Evolutionary conservation across 37 sponge, comb jelly and placozoan species (phyloP).

Genomic region (Eunapius fragilis): DNA sequence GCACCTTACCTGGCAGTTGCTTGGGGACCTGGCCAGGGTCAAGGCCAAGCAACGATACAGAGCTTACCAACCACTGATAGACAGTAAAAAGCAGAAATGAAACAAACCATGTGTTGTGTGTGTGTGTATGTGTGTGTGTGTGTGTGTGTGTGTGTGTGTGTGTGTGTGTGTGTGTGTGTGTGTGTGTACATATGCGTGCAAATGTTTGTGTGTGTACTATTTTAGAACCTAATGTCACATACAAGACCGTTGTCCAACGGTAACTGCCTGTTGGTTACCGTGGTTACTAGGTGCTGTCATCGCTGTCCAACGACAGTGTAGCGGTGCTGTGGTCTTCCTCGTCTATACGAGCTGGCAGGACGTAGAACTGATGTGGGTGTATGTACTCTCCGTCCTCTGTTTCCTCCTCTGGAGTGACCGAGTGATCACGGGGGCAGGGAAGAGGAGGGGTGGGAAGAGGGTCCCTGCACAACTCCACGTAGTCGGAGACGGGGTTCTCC

Average conservation of each 20-base stretch:
- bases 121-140: background rate
- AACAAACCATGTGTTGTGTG: background rate
- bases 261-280: too few relatives aligned
- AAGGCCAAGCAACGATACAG: slow-evolving; percentile 13
- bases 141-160: background rate
- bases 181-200: too few relatives aligned
- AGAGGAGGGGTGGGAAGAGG: background rate
- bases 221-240: too few relatives aligned
- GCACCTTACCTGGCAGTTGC: slow-evolving; percentile 15
- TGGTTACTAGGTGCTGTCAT: background rate
- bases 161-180: too few relatives aligned
- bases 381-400: slow-evolving; percentile 4
- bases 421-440: background rate
- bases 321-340: background rate
- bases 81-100: background rate
- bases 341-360: background rate
- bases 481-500: background rate
- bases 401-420: background rate
- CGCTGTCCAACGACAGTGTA: background rate
- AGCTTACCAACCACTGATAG: background rate
- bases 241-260: too few relatives aligned
- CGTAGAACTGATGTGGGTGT: background rate
- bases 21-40: slow-evolving; percentile 14
- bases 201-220: too few relatives aligned
- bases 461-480: background rate